Percentiles rank a stretch among this genome's conserved stretches.
These are phyloP conservation scores for Dermatophagoides farinae DNA, from an alignment of 1,140 invertebrate genomes.

Conservation along the genomic window DNA sequence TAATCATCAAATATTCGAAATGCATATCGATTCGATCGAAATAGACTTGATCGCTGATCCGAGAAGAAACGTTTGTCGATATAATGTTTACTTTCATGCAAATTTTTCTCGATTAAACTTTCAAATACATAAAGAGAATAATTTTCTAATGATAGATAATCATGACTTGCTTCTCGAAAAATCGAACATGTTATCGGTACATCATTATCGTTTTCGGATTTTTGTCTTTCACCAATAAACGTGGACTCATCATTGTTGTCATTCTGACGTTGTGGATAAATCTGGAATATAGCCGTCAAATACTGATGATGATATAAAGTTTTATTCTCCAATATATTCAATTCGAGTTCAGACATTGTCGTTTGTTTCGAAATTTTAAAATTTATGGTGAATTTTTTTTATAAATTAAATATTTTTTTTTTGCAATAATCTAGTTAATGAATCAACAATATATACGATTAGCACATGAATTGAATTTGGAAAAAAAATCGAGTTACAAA, in stretches of 20 bases:
- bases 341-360: no score
- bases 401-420: no score
- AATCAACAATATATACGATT: no score
- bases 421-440: no score
- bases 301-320: conserved; percentile 1
- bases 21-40: not conserved
- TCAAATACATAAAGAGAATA: conserved; percentile 6
- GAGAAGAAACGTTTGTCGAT: conserved; percentile 4
- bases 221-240: no score
- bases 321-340: conserved; percentile 1
- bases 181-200: not conserved
- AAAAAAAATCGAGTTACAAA: no score
- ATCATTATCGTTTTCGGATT: no score
- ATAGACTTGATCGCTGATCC: not conserved
- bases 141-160: not conserved
- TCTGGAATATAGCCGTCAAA: conserved; percentile 3
- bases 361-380: no score
- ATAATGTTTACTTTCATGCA: not conserved
- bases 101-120: not conserved
- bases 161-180: not conserved
- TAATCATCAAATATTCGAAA: not conserved
- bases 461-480: no score
- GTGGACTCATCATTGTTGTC: no score
- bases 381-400: no score
- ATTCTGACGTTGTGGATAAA: not conserved